Percentiles rank a stretch among this genome's conserved stretches.
Conservation (phyloP, 2,888 invertebrate species). For the Patella depressa region DNA sequence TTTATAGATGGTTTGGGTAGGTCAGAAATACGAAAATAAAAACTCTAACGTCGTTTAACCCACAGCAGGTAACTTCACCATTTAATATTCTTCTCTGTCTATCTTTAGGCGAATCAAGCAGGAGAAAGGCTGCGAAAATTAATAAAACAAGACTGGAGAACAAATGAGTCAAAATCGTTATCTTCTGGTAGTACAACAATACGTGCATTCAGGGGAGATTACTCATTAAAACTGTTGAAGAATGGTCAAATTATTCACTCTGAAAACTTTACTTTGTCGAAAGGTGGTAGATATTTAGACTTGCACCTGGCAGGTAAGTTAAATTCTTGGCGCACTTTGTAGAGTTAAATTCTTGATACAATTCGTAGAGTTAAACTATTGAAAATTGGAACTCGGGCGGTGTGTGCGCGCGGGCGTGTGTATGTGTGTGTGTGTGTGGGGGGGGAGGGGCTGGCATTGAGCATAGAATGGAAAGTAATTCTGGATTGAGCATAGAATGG, state of each 20-base stretch:
- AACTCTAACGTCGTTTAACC: too few species aligned
- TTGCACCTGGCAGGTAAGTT: background rate
- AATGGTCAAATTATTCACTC: background rate
- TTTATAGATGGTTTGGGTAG: too few species aligned
- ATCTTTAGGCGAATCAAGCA: conserved; percentile 12
- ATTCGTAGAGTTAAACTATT: too few species aligned
- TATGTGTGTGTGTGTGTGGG: too few species aligned
- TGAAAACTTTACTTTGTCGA: conserved; percentile 8
- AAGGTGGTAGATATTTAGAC: background rate
- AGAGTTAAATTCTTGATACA: too few species aligned
- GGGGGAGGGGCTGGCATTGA: too few species aligned
- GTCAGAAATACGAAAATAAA: too few species aligned
- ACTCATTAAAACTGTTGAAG: conserved; percentile 4
- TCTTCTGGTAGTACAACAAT: background rate
- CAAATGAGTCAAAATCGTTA: background rate
- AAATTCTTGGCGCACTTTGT: background rate
- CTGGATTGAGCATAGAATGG: too few species aligned
- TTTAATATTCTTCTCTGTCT: background rate
- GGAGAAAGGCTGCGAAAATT: conserved; percentile 8
- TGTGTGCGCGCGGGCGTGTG: too few species aligned
- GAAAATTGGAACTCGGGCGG: too few species aligned
- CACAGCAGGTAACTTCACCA: too few species aligned
- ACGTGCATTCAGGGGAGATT: conserved; percentile 14
- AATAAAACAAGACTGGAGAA: conserved; percentile 16
- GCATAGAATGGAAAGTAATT: too few species aligned